A percentile compares a stretch with the other conserved stretches of the same genome.
Evolutionary conservation across 2,797 vertebrate genomes (phyloP).

Genomic region (Hyperoplus lanceolatus): DNA sequence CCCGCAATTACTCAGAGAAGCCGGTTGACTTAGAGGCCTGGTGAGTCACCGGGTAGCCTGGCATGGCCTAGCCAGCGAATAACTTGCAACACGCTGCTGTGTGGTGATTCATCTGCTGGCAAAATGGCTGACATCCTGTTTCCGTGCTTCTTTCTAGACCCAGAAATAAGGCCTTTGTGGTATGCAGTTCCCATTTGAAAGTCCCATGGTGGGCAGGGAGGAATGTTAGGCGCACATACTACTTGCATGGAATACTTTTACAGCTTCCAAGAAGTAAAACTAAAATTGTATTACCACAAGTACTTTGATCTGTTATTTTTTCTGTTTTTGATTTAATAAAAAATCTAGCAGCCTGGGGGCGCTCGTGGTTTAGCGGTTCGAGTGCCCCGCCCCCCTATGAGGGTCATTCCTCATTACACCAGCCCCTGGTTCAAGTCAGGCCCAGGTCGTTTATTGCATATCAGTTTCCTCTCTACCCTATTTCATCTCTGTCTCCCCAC

Average conservation of each 20-base stretch:
- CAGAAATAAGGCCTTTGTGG: constrained; percentile 50
- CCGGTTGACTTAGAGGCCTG: constrained; percentile 36
- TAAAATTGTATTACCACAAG: constrained; percentile 3
- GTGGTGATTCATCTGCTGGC: constrained; percentile 71
- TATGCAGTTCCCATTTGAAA: constrained; percentile 30
- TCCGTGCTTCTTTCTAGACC: constrained; percentile 49
- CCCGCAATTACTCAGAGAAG: constrained; percentile 46
- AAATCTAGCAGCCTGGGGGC: constrained; percentile 10
- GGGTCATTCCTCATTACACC: no score
- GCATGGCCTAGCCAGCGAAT: constrained; percentile 49
- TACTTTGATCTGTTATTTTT: constrained; percentile 1
- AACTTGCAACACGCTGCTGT: constrained; percentile 51
- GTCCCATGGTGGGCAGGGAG: constrained; percentile 48
- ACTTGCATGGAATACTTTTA: constrained; percentile 29
- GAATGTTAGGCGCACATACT: constrained; percentile 9
- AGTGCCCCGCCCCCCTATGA: no score
- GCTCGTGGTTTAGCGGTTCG: no score
- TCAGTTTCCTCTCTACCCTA: no score
- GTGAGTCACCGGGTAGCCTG: constrained; percentile 71
- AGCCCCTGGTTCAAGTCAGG: no score
- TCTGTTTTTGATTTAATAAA: neutral
- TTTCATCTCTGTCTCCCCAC: no score
- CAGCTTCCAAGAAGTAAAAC: constrained; percentile 14
- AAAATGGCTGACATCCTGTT: constrained; percentile 80
- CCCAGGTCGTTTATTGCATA: no score